A percentile compares a stretch with the other conserved stretches of the same genome.
These are phyloP conservation scores for Jordanella pulchra DNA, from an alignment of 2,797 vertebrate species.

Conservation along the genomic window DNA sequence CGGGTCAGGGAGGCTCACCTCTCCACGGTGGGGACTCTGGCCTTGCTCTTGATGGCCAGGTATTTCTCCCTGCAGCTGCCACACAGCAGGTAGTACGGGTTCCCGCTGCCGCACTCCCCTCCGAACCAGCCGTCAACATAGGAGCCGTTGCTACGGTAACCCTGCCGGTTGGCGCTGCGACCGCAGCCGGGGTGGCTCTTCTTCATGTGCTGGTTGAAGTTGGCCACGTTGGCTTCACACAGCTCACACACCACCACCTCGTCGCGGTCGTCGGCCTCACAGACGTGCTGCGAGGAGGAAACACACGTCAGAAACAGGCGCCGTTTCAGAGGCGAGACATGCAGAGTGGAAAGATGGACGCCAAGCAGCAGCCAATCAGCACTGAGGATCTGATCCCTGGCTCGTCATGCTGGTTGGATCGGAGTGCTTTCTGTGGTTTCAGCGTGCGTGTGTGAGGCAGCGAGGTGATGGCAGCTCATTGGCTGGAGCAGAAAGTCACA, in stretches of 20 bases:
- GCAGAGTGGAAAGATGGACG: constrained; percentile 3
- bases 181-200: constrained; percentile 95
- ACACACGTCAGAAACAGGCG: background rate
- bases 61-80: constrained; percentile 94
- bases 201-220: constrained; percentile 99
- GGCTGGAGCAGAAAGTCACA: constrained; percentile 81
- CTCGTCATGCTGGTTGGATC: constrained; percentile 29
- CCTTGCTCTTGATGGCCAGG: constrained; percentile 90
- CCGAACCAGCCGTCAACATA: constrained; percentile 99
- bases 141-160: constrained; percentile 96
- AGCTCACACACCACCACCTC: constrained; percentile 96
- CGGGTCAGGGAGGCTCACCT: constrained; percentile 76
- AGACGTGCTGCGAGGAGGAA: constrained; percentile 87
- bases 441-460: constrained; percentile 9
- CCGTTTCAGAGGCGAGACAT: background rate
- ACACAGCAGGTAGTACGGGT: constrained; percentile 95
- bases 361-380: constrained; percentile 14
- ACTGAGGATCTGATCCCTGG: background rate
- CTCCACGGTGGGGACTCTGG: constrained; percentile 87
- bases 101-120: constrained; percentile 95
- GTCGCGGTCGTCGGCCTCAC: constrained; percentile 93
- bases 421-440: background rate
- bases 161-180: constrained; percentile 94
- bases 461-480: constrained; percentile 65
- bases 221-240: constrained; percentile 93